Evolutionary conservation across 2,888 invertebrate species (phyloP), one percentile per base, ranked within the genome.

Genomic region (Euplagia quadripunctaria): DNA sequence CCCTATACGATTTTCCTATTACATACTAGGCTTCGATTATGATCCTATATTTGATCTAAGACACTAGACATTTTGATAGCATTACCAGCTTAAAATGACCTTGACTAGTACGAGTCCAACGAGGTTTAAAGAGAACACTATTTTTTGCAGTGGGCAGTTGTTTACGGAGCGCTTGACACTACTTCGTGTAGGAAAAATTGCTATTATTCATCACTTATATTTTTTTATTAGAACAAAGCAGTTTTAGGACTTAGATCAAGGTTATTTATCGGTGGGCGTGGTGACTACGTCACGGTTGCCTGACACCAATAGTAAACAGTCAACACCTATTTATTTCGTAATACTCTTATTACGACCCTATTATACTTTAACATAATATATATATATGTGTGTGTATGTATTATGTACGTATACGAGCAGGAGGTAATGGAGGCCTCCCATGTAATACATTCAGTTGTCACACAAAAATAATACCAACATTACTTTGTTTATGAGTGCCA

Each of bases 181-280:
- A 61, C 7, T 14, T 31, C 31, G 12, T 5, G 31, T 14, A 7
- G 12, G 31, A 31, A 31, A 61, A 31, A 31, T 61, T 14, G 31
- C 14, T 61, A 61, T 61, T 66, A 66, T 58, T 55, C 43, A n/a
- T 42, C 42, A 31, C n/a, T 49, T 14, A 12, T 12, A 31, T 42
- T 65, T 69, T 55, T 46, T 49, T 76, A 66, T 68, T 74, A 73
- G 74, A 68, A 17, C 72, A 68, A 43, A 66, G 43, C 17, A 7
- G 64, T 31, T 49, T 67, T 71, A 66, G 71, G 43, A 49, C 14
- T 67, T 65, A 55, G 42, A 70, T 79, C 61, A 61, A 72, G 52
- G 73, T 76, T 72, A 64, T 70, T 67, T 72, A 67, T 72, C 55
- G 73, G 83, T 74, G 80, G 82, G 83, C 75, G 82, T 83, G 82